Evolutionary conservation across 2,797 vertebrate genomes (phyloP).

Genomic region (Danio tinwini): DNA sequence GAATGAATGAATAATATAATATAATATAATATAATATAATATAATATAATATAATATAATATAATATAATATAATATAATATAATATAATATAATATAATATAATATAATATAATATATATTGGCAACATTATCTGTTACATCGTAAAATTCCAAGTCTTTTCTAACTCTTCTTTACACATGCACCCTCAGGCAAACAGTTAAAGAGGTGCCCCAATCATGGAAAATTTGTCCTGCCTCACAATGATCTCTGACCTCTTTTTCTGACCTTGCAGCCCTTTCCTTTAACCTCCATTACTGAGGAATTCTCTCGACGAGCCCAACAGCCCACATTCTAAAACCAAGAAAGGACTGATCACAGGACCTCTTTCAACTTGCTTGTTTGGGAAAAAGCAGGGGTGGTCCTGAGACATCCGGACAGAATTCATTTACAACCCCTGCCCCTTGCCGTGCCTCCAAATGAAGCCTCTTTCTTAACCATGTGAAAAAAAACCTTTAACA

Average conservation of each 20-base stretch:
- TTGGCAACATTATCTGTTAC: not conserved
- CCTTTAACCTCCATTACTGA: conserved; percentile 87
- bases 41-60: not conserved
- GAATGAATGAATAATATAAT: too few relatives aligned
- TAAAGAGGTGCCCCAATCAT: conserved; percentile 16
- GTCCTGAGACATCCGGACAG: conserved; percentile 78
- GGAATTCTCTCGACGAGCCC: conserved; percentile 81
- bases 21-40: too few relatives aligned
- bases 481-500: conserved; percentile 50
- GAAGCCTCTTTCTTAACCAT: conserved; percentile 52
- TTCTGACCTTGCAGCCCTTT: conserved; percentile 71
- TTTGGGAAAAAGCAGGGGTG: conserved; percentile 82
- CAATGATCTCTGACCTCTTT: conserved; percentile 67
- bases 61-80: not conserved
- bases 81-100: not conserved
- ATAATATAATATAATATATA: not conserved
- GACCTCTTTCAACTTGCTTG: conserved; percentile 87
- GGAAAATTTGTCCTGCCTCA: conserved; percentile 60
- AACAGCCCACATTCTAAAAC: conserved; percentile 67
- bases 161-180: not conserved
- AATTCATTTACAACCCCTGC: conserved; percentile 66
- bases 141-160: not conserved
- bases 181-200: not conserved
- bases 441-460: conserved; percentile 56
- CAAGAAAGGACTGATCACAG: conserved; percentile 78